Percentiles rank a stretch among this genome's conserved stretches.
Conservation (phyloP, 1,140 invertebrate species). For the Drosophila neocordata region DNA sequence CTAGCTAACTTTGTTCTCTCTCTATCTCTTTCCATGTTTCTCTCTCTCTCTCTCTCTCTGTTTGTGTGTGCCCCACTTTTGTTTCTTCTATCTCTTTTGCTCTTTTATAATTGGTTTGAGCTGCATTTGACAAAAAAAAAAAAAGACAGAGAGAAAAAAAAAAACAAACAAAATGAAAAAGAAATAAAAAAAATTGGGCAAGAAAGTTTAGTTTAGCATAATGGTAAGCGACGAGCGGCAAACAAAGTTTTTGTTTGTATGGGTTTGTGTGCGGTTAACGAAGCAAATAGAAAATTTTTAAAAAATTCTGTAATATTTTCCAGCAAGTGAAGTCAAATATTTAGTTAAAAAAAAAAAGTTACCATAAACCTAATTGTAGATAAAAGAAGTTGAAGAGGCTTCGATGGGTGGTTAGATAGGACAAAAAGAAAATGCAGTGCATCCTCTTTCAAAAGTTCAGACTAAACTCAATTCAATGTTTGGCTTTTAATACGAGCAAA, state of each 20-base stretch:
- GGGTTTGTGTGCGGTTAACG: slow-evolving; percentile 69
- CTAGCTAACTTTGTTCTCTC: slow-evolving; percentile 64
- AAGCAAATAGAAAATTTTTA: slow-evolving; percentile 70
- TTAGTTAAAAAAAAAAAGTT: slow-evolving; percentile 58
- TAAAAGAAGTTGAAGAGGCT: not conserved
- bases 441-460: slow-evolving; percentile 25
- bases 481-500: slow-evolving; percentile 49
- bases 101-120: slow-evolving; percentile 75
- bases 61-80: slow-evolving; percentile 45
- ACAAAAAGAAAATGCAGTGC: not conserved
- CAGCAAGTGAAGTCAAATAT: slow-evolving; percentile 52
- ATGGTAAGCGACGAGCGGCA: slow-evolving; percentile 54
- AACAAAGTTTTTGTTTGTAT: slow-evolving; percentile 65
- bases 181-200: slow-evolving; percentile 35
- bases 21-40: slow-evolving; percentile 21
- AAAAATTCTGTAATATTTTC: slow-evolving; percentile 37
- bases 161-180: slow-evolving; percentile 12
- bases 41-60: slow-evolving; percentile 18
- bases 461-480: slow-evolving; percentile 41
- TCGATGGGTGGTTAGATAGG: not conserved
- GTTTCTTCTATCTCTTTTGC: slow-evolving; percentile 40
- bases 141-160: too few relatives aligned
- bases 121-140: slow-evolving; percentile 73
- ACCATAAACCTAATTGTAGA: slow-evolving; percentile 61
- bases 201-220: slow-evolving; percentile 79